These are phyloP conservation scores for Brachystomella parvula DNA, from an alignment of 1,140 invertebrate genomes.

Conservation along the genomic window DNA sequence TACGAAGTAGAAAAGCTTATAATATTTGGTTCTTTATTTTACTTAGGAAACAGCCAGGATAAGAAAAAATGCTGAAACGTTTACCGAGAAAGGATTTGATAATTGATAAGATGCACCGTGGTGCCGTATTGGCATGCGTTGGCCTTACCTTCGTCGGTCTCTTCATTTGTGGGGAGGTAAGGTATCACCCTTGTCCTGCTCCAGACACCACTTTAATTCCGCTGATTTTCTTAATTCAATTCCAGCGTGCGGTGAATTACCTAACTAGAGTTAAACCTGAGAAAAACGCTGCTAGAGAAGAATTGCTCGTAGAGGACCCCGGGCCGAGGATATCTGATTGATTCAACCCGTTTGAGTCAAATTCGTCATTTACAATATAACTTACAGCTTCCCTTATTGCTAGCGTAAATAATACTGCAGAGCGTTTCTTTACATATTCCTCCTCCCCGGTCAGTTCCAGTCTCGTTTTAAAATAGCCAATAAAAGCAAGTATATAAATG, in stretches of 20 bases:
- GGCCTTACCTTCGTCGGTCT: conserved; percentile 30
- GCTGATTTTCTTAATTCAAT: not conserved
- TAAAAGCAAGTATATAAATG: too few species aligned
- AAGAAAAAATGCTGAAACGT: not conserved
- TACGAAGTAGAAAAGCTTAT: too few species aligned
- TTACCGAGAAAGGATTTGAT: not conserved
- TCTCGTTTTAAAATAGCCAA: too few species aligned
- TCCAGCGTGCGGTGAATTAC: conserved; percentile 15
- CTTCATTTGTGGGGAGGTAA: not conserved
- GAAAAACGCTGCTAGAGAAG: conserved; percentile 16
- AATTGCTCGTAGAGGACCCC: conserved; percentile 11
- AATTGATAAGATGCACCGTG: conserved; percentile 30
- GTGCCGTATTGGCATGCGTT: conserved; percentile 31
- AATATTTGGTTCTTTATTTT: too few species aligned
- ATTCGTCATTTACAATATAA: not conserved
- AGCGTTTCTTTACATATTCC: too few species aligned
- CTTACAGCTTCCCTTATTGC: not conserved
- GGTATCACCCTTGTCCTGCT: not conserved
- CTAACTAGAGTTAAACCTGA: conserved; percentile 20
- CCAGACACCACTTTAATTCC: not conserved
- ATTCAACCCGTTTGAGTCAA: not conserved
- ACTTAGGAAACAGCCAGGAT: too few species aligned
- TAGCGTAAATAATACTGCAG: too few species aligned
- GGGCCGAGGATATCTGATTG: not conserved
- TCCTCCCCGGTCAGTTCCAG: too few species aligned